phyloP scores from a whole-genome alignment of 2,113 vertebrate species.

The Brachirus orientalis region DNA sequence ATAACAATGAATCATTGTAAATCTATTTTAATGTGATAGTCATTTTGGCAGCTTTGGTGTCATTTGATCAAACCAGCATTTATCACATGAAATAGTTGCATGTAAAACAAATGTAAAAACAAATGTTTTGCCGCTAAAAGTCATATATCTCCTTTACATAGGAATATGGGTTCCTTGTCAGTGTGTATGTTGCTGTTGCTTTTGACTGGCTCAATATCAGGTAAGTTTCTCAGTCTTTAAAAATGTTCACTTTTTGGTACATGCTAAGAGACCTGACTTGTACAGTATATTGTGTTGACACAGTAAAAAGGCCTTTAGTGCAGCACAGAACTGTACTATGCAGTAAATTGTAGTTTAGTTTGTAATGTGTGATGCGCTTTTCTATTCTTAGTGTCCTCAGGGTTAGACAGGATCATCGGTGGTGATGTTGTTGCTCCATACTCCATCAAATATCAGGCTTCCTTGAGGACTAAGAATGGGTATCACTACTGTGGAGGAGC shows the following conservation, averaged over 20 bases:
- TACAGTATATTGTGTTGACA: too few species aligned
- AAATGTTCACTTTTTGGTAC: not conserved
- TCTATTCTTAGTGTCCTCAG: constrained; percentile 19
- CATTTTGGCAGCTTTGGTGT: too few species aligned
- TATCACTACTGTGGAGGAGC: constrained; percentile 79
- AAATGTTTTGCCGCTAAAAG: not conserved
- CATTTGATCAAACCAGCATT: too few species aligned
- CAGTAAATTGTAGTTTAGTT: too few species aligned
- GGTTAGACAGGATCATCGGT: constrained; percentile 74
- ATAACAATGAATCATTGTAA: too few species aligned
- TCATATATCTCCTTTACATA: constrained; percentile 40
- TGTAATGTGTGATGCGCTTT: not conserved
- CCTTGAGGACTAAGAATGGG: constrained; percentile 50
- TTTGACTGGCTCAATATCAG: constrained; percentile 41
- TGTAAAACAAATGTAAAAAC: too few species aligned
- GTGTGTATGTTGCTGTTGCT: constrained; percentile 52
- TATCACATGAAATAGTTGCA: too few species aligned
- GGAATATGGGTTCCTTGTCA: constrained; percentile 47
- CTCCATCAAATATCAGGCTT: constrained; percentile 77
- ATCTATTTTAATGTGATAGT: too few species aligned
- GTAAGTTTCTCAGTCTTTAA: constrained; percentile 45
- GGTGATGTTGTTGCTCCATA: constrained; percentile 75
- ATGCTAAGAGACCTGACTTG: too few species aligned
- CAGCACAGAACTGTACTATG: too few species aligned
- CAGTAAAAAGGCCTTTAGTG: too few species aligned